These are phyloP conservation scores for Aphelenchoides besseyi DNA, from an alignment of 1,140 invertebrate species.

Conservation along the genomic window DNA sequence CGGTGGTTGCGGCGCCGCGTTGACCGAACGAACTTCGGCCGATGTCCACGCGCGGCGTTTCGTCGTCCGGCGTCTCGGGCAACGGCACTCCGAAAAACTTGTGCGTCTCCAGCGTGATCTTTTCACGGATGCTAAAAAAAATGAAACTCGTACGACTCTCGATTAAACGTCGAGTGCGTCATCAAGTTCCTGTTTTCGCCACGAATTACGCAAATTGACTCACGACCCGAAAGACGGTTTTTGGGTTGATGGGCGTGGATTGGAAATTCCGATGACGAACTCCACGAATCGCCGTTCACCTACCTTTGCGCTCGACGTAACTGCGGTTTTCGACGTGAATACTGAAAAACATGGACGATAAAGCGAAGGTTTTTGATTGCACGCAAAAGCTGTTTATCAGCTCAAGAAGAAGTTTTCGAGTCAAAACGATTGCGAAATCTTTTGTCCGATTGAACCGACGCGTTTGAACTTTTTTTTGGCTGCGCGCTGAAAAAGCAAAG, in stretches of 20 bases:
- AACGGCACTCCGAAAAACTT: slow-evolving; percentile 29
- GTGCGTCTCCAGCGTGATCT: slow-evolving; percentile 21
- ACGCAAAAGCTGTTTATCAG: background rate
- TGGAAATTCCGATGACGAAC: background rate
- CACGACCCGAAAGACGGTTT: background rate
- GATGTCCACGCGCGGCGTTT: slow-evolving; percentile 21
- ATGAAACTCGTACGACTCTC: background rate
- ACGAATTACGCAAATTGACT: background rate
- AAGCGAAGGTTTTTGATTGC: background rate
- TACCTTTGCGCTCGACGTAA: slow-evolving; percentile 4
- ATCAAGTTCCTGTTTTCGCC: background rate
- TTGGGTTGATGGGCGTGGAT: background rate
- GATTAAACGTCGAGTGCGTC: background rate
- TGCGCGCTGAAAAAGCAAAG: background rate
- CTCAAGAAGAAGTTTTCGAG: background rate
- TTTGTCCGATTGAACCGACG: background rate
- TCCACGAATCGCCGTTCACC: background rate
- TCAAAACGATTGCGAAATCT: background rate
- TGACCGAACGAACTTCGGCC: background rate
- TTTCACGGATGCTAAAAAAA: slow-evolving; percentile 22
- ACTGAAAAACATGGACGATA: background rate
- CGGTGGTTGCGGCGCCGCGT: slow-evolving; percentile 1
- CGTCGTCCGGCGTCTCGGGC: slow-evolving; percentile 9
- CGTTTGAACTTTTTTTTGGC: background rate
- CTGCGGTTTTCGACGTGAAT: background rate